Conservation (phyloP, 2,113 vertebrate species). For the Pluvianellus socialis region DNA sequence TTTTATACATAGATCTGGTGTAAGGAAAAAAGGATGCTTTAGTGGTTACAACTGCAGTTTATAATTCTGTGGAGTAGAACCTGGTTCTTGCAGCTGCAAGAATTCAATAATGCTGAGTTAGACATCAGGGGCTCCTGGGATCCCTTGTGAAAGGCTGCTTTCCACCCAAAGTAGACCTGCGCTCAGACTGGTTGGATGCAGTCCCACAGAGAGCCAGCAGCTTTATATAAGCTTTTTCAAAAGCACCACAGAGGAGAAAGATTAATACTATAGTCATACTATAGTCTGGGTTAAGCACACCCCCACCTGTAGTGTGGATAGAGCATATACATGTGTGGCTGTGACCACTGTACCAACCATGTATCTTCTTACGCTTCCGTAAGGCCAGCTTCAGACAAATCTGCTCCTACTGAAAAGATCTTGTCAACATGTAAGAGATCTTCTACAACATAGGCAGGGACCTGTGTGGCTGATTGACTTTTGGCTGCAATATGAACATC, state of each 20-base stretch:
- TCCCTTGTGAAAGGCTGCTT: not conserved
- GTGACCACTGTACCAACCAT: not conserved
- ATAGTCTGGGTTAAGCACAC: not conserved
- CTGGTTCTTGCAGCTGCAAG: not conserved
- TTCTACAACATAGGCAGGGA: not conserved
- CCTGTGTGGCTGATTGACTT: not conserved
- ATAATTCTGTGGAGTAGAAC: not conserved
- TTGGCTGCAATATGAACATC: not conserved
- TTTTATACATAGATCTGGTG: not conserved
- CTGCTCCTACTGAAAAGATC: not conserved
- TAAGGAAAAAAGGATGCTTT: not conserved
- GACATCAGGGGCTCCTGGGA: not conserved
- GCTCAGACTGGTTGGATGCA: not conserved
- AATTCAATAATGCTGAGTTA: not conserved
- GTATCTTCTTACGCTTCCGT: not conserved
- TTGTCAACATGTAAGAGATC: not conserved
- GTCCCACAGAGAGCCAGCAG: not conserved
- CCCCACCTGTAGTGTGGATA: rapidly evolving
- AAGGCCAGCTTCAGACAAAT: not conserved
- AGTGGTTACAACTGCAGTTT: not conserved
- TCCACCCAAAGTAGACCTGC: not conserved
- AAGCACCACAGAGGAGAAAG: not conserved
- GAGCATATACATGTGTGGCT: not conserved
- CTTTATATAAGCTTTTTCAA: not conserved
- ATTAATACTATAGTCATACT: not conserved